A percentile compares a stretch with the other conserved stretches of the same genome.
phyloP scores from a whole-genome alignment of 2,113 vertebrate species.

The Marmota monax region DNA sequence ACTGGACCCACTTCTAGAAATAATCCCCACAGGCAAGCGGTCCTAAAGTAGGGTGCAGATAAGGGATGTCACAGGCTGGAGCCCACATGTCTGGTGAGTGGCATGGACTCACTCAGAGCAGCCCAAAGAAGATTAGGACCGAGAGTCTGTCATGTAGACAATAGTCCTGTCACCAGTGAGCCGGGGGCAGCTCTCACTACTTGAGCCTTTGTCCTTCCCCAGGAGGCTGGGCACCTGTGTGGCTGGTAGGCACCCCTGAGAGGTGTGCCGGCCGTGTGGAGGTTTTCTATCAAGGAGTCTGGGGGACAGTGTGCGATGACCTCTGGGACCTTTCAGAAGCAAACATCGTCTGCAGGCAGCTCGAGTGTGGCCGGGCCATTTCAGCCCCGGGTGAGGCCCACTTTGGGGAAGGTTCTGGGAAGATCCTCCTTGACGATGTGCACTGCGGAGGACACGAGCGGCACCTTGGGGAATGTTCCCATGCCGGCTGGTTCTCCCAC shows the following conservation, averaged over 20 bases:
- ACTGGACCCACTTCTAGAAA: not conserved
- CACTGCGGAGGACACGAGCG: not conserved
- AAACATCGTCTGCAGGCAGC: slow-evolving; percentile 78
- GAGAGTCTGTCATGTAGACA: too few relatives aligned
- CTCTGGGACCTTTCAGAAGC: slow-evolving; percentile 77
- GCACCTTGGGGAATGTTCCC: slow-evolving; percentile 71
- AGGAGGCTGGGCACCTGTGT: slow-evolving; percentile 56
- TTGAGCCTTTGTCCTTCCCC: not conserved
- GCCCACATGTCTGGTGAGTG: too few relatives aligned
- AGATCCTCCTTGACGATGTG: slow-evolving; percentile 61
- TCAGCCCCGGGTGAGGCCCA: slow-evolving; percentile 25
- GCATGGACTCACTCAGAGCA: not conserved
- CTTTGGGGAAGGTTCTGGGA: slow-evolving; percentile 79
- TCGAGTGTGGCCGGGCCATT: slow-evolving; percentile 76
- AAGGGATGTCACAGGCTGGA: not conserved
- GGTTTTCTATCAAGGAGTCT: slow-evolving; percentile 46
- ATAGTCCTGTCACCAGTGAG: not conserved
- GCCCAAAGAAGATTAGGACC: not conserved
- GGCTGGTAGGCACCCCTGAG: not conserved
- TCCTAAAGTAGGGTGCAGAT: not conserved
- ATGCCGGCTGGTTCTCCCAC: slow-evolving; percentile 58
- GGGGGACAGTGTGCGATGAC: slow-evolving; percentile 81
- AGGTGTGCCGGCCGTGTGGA: slow-evolving; percentile 47
- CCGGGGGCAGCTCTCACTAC: not conserved
- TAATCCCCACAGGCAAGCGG: not conserved